Conservation (phyloP, 1,140 invertebrate species). For the Drosophila lini region DNA sequence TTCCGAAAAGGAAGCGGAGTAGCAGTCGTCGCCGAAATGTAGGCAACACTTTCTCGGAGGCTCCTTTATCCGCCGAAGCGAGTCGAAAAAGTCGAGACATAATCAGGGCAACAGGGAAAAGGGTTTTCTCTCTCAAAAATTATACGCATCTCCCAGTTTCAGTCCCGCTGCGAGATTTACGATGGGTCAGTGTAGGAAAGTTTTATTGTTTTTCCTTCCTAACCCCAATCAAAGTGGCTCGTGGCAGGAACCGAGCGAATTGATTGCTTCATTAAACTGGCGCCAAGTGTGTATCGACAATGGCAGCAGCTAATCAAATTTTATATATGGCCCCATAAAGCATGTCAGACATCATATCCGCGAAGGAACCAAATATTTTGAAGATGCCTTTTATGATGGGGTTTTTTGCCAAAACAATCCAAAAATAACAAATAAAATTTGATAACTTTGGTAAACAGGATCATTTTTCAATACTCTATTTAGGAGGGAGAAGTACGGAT, state of each 20-base stretch:
- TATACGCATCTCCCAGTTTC: conserved; percentile 50
- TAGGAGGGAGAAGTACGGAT: not conserved
- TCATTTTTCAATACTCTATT: not conserved
- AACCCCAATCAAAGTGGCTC: conserved; percentile 35
- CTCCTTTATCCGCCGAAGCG: conserved; percentile 25
- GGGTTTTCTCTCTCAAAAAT: conserved; percentile 32
- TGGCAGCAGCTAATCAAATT: conserved; percentile 71
- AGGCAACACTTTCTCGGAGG: conserved; percentile 48
- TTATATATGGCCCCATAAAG: conserved; percentile 43
- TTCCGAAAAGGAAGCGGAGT: conserved; percentile 35
- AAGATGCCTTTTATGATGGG: not conserved
- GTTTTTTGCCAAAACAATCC: not conserved
- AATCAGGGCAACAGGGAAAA: conserved; percentile 3
- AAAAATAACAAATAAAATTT: conserved; percentile 8
- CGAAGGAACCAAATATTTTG: not conserved
- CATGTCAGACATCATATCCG: conserved; percentile 15
- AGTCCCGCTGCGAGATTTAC: conserved; percentile 67
- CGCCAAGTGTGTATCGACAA: conserved; percentile 41
- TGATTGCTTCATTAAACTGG: conserved; percentile 60
- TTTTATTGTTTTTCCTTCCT: conserved; percentile 66
- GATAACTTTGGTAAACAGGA: conserved; percentile 1
- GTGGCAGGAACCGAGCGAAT: conserved; percentile 16
- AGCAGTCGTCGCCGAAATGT: conserved; percentile 34
- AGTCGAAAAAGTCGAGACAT: conserved; percentile 10
- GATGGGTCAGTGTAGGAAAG: conserved; percentile 68